phyloP scores from a whole-genome alignment of 1,140 invertebrate genomes.

The Atta texana region DNA sequence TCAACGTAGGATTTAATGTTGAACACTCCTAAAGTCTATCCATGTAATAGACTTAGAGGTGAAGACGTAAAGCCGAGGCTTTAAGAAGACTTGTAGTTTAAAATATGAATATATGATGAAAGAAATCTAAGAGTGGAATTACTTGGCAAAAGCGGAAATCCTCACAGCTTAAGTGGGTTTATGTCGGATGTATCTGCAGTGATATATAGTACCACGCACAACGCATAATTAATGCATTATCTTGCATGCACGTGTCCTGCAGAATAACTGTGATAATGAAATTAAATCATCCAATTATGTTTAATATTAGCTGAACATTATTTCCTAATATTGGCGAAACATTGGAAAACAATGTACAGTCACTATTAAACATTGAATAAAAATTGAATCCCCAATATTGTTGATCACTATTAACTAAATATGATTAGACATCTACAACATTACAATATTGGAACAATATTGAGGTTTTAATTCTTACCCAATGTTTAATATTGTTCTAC shows the following conservation, averaged over 20 bases:
- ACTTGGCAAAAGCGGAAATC: conserved; percentile 38
- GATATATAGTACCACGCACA: neutral
- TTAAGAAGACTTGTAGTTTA: conserved; percentile 2
- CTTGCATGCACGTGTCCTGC: conserved; percentile 2
- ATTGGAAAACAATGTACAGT: too few species aligned
- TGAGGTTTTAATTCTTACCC: too few species aligned
- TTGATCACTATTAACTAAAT: too few species aligned
- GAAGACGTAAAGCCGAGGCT: neutral
- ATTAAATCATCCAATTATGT: neutral
- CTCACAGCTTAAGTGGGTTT: conserved; percentile 42
- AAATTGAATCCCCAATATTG: too few species aligned
- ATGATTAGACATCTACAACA: too few species aligned
- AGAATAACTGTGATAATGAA: conserved; percentile 11
- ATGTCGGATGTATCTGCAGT: neutral
- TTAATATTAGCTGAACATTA: too few species aligned
- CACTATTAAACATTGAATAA: too few species aligned
- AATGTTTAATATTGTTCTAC: too few species aligned
- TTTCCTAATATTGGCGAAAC: too few species aligned
- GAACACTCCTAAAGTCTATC: neutral
- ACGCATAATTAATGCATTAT: neutral
- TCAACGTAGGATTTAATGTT: neutral
- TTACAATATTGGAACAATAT: too few species aligned
- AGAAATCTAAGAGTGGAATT: conserved; percentile 39
- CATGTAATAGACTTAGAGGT: conserved; percentile 1
- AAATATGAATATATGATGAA: conserved; percentile 34